These are phyloP conservation scores for Notamacropus eugenii DNA, from an alignment of 2,797 vertebrate species.

Conservation along the genomic window DNA sequence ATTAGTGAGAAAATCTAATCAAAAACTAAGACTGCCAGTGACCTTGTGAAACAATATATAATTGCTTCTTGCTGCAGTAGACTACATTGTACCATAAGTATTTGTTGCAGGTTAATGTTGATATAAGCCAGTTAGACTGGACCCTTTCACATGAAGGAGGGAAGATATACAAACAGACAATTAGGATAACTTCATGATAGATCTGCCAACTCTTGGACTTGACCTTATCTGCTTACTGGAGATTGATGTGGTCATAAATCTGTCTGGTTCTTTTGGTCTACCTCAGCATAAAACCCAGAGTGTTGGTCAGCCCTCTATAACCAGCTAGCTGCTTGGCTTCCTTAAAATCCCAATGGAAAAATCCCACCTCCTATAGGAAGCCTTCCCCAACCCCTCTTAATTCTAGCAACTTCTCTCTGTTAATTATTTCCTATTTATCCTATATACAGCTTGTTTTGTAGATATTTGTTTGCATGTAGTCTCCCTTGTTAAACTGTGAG, in stretches of 20 bases:
- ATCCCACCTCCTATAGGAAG: background rate
- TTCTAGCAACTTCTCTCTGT: background rate
- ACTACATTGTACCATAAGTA: background rate
- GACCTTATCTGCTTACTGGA: background rate
- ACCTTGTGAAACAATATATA: background rate
- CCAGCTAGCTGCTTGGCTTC: background rate
- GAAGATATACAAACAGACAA: background rate
- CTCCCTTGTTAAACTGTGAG: background rate
- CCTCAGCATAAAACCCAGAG: background rate
- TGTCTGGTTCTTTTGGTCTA: background rate
- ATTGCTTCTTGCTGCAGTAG: background rate
- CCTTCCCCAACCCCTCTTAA: background rate
- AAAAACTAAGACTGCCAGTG: background rate
- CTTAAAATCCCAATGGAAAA: background rate
- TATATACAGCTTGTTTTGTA: background rate
- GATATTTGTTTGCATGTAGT: background rate
- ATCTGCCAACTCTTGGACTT: background rate
- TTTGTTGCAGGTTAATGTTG: background rate
- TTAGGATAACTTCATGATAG: background rate
- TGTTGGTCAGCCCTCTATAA: background rate
- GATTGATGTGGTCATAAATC: background rate
- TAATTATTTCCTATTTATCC: background rate
- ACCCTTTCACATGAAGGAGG: background rate
- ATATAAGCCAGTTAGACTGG: background rate
- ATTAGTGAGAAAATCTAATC: conserved; percentile 9